Conservation (phyloP, 2,797 vertebrate genomes). For the Sebastes iracundus region DNA sequence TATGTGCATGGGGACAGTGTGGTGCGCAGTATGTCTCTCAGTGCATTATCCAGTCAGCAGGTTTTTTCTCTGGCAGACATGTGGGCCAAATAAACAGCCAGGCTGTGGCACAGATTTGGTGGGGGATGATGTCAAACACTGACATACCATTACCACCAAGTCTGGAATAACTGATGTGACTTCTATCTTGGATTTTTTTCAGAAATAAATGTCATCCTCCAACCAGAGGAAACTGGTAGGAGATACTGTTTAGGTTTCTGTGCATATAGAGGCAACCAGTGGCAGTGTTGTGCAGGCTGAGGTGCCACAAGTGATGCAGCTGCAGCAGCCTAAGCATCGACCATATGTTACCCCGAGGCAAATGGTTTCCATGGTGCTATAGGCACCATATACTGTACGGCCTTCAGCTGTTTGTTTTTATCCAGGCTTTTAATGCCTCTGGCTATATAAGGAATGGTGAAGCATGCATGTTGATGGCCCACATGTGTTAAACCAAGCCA, state of each 20-base stretch:
- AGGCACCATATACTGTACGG: background rate
- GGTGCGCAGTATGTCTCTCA: constrained; percentile 35
- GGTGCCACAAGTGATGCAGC: background rate
- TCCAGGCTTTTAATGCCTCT: background rate
- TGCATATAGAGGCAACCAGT: background rate
- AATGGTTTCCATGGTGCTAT: constrained; percentile 4
- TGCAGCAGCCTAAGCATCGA: background rate
- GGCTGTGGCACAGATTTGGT: constrained; percentile 21
- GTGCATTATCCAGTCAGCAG: constrained; percentile 68
- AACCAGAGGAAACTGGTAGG: background rate
- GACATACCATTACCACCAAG: background rate
- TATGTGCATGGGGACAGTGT: constrained; percentile 14
- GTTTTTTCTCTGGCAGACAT: constrained; percentile 52
- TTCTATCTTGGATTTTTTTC: background rate
- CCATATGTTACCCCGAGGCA: constrained; percentile 16
- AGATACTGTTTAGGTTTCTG: background rate
- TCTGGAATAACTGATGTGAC: background rate
- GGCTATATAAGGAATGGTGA: background rate
- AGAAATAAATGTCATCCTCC: constrained; percentile 3
- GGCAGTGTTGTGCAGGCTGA: background rate
- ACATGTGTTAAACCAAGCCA: background rate
- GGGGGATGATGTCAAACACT: background rate
- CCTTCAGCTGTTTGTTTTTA: constrained; percentile 1
- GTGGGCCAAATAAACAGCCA: constrained; percentile 41
- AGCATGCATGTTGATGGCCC: background rate